A percentile compares a stretch with the other conserved stretches of the same genome.
Evolutionary conservation across 2,113 vertebrate genomes (phyloP).

Genomic region (Cochlearius cochlearius): DNA sequence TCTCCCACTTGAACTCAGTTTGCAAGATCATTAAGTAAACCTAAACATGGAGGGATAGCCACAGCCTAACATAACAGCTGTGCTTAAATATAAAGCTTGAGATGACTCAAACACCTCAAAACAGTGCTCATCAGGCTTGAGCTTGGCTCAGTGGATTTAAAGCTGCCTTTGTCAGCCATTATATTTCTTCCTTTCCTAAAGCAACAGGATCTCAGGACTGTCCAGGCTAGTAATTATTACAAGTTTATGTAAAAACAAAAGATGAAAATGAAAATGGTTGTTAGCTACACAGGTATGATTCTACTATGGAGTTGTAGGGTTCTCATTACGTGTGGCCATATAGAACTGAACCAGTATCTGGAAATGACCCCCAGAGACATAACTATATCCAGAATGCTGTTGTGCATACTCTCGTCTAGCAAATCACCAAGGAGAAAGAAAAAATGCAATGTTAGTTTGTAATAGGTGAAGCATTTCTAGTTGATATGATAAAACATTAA

Average conservation of each 20-base stretch:
- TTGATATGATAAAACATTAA: background rate
- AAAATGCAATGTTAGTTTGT: background rate
- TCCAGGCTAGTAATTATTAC: background rate
- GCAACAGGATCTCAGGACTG: background rate
- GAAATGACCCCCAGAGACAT: background rate
- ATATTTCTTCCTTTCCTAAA: background rate
- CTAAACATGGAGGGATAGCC: background rate
- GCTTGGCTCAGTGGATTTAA: background rate
- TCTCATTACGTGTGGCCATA: rapidly evolving
- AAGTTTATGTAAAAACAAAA: background rate
- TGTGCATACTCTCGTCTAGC: background rate
- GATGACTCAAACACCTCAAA: background rate
- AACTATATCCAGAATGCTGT: background rate
- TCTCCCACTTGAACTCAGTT: background rate
- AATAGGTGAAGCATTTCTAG: background rate
- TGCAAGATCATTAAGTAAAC: background rate
- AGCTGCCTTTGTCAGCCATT: background rate
- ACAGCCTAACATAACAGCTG: background rate
- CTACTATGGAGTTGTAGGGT: background rate
- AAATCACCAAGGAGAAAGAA: background rate
- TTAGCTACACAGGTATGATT: background rate
- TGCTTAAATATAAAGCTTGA: background rate
- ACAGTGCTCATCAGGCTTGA: background rate
- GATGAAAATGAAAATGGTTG: background rate
- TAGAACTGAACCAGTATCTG: background rate